phyloP scores from a whole-genome alignment of 2,113 vertebrate genomes.

The Carlito syrichta region DNA sequence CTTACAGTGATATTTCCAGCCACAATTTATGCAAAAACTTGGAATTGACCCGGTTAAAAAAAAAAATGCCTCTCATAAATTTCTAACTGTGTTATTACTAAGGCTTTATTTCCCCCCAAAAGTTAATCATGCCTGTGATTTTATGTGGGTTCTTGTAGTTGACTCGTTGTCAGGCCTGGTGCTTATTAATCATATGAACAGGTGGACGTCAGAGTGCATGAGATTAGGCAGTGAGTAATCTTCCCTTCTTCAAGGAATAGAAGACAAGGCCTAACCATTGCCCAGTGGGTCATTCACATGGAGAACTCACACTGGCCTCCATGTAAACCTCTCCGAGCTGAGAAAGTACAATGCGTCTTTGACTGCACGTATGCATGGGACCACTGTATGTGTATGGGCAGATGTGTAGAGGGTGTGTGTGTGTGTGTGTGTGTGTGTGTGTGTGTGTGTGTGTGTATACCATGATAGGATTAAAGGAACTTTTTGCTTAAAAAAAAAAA shows the following conservation, averaged over 20 bases:
- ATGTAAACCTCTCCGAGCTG: not conserved
- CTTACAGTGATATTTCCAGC: not conserved
- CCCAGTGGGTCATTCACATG: not conserved
- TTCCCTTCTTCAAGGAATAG: not conserved
- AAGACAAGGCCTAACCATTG: not conserved
- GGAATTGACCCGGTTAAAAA: not conserved
- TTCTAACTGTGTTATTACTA: not conserved
- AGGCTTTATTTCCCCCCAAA: not conserved
- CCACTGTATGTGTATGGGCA: not conserved
- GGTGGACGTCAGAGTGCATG: not conserved
- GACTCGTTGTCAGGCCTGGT: not conserved
- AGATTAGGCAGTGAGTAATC: not conserved
- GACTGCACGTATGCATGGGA: not conserved
- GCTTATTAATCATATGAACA: not conserved
- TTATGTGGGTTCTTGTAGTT: not conserved
- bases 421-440: not conserved
- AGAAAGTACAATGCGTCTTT: not conserved
- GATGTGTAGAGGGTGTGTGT: not conserved
- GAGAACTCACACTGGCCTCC: not conserved
- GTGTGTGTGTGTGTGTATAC: rapidly evolving
- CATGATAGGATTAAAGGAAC: not conserved
- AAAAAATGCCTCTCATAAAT: not conserved
- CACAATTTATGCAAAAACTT: not conserved
- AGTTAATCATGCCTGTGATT: not conserved
- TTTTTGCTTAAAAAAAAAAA: not conserved